Percentiles rank a stretch among this genome's conserved stretches.
phyloP scores from a whole-genome alignment of 1,140 invertebrate species.

The Coelopa frigida region DNA sequence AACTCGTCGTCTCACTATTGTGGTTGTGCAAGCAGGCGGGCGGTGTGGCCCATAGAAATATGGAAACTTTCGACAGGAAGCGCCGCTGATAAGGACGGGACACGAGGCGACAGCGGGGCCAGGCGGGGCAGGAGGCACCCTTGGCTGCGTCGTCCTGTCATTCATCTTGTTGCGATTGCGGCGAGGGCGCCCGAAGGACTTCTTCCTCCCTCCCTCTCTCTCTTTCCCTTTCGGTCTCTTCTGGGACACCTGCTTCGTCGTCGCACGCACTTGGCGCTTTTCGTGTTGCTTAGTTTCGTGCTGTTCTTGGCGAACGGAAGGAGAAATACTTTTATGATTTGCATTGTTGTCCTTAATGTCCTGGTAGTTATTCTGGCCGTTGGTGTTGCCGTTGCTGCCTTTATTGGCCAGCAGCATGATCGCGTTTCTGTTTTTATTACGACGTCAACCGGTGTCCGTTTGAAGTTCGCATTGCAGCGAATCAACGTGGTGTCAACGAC shows the following conservation, averaged over 20 bases:
- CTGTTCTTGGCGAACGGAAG: conserved; percentile 1
- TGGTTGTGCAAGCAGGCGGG: not conserved
- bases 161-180: conserved; percentile 33
- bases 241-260: not conserved
- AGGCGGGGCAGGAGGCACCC: not conserved
- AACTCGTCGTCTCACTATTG: not conserved
- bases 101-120: no score
- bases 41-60: conserved; percentile 30
- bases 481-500: no score
- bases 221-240: no score
- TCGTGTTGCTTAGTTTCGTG: conserved; percentile 29
- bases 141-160: not conserved
- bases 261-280: conserved; percentile 17
- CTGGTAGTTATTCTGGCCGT: not conserved
- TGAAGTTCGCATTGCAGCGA: no score
- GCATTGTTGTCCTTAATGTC: conserved; percentile 5
- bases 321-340: conserved; percentile 11
- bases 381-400: not conserved
- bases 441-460: no score
- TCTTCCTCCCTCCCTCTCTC: not conserved
- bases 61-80: conserved; percentile 45
- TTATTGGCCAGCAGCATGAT: conserved; percentile 4
- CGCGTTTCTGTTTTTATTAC: not conserved
- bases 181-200: conserved; percentile 13
- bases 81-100: conserved; percentile 44